Base-by-base conservation (phyloP, 2,888 invertebrate species). In the Drosophila cracens region DNA sequence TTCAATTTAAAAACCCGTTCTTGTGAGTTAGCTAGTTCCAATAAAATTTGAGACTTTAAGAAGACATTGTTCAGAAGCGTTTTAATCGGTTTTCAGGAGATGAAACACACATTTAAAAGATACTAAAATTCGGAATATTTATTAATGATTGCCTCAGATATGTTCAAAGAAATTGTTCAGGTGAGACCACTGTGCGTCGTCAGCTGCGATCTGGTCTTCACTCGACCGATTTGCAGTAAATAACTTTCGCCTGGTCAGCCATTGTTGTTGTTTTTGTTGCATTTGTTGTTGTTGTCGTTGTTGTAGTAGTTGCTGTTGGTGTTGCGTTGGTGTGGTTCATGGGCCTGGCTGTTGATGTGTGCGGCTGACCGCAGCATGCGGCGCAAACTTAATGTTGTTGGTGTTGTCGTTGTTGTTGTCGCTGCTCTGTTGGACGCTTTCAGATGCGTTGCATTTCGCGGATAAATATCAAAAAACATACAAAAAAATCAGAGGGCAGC, bases 351-450 rank as follows among this genome's bases (percentile, higher is more conserved):
- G 87, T 85, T 87, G 87, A 87, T 87, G 89, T 83, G 85, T 89
- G 83, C 76, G 87, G 87, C 75, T 83, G 73, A 89, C 87, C 87
- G 76, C 87, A 87, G 80, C 87, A 87, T 87, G 87, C 81, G 82
- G 81, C 84, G 62, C 76, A 79, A 70, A 53, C 52, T 58, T 63
- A 65, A 56, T 63, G 58, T 61, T 58, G 56, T 63, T 76, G 25
- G 25, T 13, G 21, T 43, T 46, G 16, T 43, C 21, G 16, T 16
- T 46, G 46, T 16, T 63, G 61, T 61, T 58, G 58, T 58, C 67
- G 53, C 8, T 62, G 74, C 53, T 61, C 61, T 65, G 65, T 51
- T 54, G 54, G 38, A 52, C 57, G 60, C 63, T 67, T 66, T 61
- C 76, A 64, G 67, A 56, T 67, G 46, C 58, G 57, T 52, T 79